phyloP scores from a whole-genome alignment of 2,797 vertebrate species.

The Myotis myotis region DNA sequence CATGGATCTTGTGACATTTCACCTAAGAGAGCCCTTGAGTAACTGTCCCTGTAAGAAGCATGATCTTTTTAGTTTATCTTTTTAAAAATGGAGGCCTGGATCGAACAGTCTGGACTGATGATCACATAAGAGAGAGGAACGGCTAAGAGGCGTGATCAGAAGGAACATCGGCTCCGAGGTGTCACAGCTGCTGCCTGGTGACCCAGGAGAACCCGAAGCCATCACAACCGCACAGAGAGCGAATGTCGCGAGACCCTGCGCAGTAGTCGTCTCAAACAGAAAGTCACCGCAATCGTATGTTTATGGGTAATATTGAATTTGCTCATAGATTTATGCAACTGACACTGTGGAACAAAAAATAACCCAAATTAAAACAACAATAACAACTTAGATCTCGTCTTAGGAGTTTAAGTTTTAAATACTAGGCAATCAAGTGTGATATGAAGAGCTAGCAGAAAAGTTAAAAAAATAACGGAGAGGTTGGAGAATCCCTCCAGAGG shows the following conservation, averaged over 20 bases:
- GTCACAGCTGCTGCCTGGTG: background rate
- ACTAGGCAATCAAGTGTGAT: background rate
- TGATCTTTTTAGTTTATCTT: background rate
- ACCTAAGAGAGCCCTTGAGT: background rate
- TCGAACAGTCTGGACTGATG: background rate
- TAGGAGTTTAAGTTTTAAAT: constrained; percentile 15
- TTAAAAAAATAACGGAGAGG: constrained; percentile 53
- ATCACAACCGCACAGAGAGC: background rate
- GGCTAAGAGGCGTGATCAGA: background rate
- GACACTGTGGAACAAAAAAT: background rate
- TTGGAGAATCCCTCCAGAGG: constrained; percentile 47
- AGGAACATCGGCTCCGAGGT: background rate
- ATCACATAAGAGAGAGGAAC: background rate
- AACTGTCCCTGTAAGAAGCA: background rate
- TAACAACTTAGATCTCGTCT: background rate
- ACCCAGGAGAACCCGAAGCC: background rate
- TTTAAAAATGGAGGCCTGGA: background rate
- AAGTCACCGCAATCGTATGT: constrained; percentile 45
- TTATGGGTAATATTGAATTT: constrained; percentile 12
- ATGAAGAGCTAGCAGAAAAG: background rate
- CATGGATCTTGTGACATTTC: background rate
- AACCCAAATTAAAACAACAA: background rate
- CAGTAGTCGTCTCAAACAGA: constrained; percentile 49
- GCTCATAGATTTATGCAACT: background rate
- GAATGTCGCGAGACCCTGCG: constrained; percentile 38